Evolutionary conservation across 2,113 vertebrate species (phyloP).

Genomic region (Gymnogyps californianus): DNA sequence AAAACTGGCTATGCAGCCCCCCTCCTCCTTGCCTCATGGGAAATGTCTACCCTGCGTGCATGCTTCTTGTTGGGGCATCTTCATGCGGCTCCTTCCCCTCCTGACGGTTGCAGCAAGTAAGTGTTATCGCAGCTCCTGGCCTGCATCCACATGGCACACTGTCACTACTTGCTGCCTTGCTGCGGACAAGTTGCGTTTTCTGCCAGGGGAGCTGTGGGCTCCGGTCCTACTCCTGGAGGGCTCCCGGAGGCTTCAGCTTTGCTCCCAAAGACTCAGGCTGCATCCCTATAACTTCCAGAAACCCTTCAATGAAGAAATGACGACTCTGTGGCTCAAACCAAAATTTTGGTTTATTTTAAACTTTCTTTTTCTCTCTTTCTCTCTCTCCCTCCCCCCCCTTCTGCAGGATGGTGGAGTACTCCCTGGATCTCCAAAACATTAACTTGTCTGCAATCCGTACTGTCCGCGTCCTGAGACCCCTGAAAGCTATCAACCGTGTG

Average conservation of each 20-base stretch:
- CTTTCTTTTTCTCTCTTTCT: neutral
- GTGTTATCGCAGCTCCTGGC: neutral
- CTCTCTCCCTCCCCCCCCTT: neutral
- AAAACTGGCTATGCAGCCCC: neutral
- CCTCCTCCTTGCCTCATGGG: neutral
- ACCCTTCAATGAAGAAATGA: neutral
- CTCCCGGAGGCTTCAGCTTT: neutral
- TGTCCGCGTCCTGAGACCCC: constrained; percentile 91
- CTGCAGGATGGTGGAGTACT: constrained; percentile 95
- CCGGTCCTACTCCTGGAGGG: neutral
- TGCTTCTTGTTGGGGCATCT: neutral
- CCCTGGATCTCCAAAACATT: constrained; percentile 97
- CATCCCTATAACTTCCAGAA: neutral
- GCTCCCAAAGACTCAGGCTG: neutral
- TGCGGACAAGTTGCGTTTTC: neutral
- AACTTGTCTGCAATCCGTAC: constrained; percentile 97
- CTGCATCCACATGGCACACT: fast-evolving
- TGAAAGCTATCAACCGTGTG: constrained; percentile 98
- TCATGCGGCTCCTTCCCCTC: neutral
- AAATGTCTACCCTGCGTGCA: fast-evolving
- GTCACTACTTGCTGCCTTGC: neutral
- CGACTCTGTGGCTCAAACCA: neutral
- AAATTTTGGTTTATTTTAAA: neutral
- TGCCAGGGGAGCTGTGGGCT: neutral
- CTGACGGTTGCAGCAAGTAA: neutral